Conservation (phyloP, 1,140 invertebrate species). For the Sminthurinus signatus region DNA sequence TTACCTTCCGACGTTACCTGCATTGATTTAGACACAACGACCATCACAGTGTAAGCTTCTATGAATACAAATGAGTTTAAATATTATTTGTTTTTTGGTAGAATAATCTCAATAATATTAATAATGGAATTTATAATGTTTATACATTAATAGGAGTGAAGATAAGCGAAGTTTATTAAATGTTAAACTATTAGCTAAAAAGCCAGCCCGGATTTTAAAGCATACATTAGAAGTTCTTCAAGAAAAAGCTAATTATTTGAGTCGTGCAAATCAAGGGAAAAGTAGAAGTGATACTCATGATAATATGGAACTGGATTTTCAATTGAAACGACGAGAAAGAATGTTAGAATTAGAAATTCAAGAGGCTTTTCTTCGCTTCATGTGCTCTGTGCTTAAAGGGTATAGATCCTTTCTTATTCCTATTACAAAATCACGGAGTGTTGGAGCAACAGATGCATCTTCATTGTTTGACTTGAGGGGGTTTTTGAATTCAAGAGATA, state of each 20-base stretch:
- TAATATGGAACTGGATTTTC: conserved; percentile 63
- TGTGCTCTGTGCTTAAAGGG: conserved; percentile 85
- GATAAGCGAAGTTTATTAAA: conserved; percentile 72
- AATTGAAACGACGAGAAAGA: conserved; percentile 64
- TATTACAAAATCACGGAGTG: conserved; percentile 87
- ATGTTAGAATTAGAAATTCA: conserved; percentile 87
- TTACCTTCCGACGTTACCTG: conserved; percentile 94
- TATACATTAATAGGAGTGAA: conserved; percentile 55
- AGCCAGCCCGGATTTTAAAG: conserved; percentile 68
- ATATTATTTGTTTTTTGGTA: not conserved
- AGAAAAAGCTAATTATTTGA: conserved; percentile 50
- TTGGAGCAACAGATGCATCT: conserved; percentile 86
- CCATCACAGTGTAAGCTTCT: conserved; percentile 71
- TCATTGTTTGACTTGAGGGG: conserved; percentile 89
- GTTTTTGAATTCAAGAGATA: conserved; percentile 60
- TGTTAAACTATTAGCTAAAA: conserved; percentile 81
- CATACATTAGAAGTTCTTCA: conserved; percentile 64
- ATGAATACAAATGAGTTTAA: too few species aligned
- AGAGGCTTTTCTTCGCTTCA: conserved; percentile 94
- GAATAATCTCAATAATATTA: not conserved
- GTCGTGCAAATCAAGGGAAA: conserved; percentile 45
- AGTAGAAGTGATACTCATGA: conserved; percentile 50
- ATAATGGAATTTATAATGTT: not conserved
- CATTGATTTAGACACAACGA: conserved; percentile 96
- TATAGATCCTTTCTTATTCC: conserved; percentile 86